These are phyloP conservation scores for Ophioderma brevispina DNA, from an alignment of 35 echinoderm and acorn worm species.

Conservation along the genomic window DNA sequence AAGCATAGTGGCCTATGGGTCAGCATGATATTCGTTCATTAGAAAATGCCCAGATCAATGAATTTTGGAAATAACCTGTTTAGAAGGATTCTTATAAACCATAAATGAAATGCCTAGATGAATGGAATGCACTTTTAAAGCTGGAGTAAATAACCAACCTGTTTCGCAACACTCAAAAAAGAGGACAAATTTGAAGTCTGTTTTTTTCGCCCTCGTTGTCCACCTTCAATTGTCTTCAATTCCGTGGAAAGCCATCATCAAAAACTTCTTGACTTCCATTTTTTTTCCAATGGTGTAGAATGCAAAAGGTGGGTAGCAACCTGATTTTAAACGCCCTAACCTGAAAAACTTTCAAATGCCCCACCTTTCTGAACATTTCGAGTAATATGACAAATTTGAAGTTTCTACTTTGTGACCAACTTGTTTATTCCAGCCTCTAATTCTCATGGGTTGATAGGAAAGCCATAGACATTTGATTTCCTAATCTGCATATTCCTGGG, in stretches of 20 bases:
- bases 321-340: neutral
- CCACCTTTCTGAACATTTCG: neutral
- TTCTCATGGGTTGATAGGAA: neutral
- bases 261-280: slow-evolving; percentile 66
- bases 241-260: slow-evolving; percentile 97
- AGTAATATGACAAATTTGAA: neutral
- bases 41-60: neutral
- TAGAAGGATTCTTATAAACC: neutral
- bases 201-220: slow-evolving; percentile 70
- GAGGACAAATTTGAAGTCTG: slow-evolving; percentile 87
- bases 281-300: slow-evolving; percentile 54
- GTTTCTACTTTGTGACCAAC: neutral
- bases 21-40: too few species aligned
- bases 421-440: neutral
- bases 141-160: slow-evolving; percentile 45
- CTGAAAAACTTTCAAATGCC: too few species aligned
- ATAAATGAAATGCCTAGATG: neutral
- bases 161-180: slow-evolving; percentile 95
- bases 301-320: neutral
- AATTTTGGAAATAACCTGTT: neutral
- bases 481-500: too few species aligned
- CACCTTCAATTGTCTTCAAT: slow-evolving; percentile 95
- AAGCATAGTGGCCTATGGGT: too few species aligned
- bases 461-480: too few species aligned
- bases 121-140: neutral